phyloP scores from a whole-genome alignment of 2,888 invertebrate genomes.

The Ophioninae sp. region DNA sequence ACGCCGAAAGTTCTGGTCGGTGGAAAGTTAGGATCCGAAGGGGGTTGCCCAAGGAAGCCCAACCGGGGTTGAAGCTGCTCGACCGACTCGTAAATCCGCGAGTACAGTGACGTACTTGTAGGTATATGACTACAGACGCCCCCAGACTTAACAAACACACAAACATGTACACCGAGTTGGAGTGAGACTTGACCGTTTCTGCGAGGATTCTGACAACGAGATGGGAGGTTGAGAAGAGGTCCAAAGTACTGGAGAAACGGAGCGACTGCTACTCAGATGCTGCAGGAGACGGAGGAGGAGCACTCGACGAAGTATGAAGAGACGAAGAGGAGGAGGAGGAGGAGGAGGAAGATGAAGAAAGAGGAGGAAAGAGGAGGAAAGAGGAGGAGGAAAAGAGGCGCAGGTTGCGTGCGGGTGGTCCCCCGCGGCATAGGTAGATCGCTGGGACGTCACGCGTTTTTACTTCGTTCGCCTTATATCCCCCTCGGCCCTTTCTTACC shows the following conservation, averaged over 20 bases:
- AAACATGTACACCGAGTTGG: constrained; percentile 56
- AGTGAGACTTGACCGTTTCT: constrained; percentile 41
- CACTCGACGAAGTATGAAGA: constrained; percentile 50
- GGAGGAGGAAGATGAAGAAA: constrained; percentile 62
- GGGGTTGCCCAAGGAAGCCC: constrained; percentile 30
- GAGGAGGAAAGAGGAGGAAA: constrained; percentile 63
- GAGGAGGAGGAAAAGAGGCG: constrained; percentile 69
- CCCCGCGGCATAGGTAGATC: constrained; percentile 75
- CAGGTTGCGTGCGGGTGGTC: constrained; percentile 79
- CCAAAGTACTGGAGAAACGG: constrained; percentile 38
- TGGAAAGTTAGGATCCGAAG: constrained; percentile 37
- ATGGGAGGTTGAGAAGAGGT: constrained; percentile 37
- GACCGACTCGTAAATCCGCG: constrained; percentile 63
- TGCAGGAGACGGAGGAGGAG: constrained; percentile 47
- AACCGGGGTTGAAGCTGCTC: constrained; percentile 47
- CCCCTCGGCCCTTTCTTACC: constrained; percentile 55
- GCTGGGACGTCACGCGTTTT: constrained; percentile 73
- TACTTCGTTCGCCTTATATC: constrained; percentile 66
- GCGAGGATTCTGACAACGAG: constrained; percentile 39
- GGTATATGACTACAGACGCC: neutral
- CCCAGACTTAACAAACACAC: neutral
- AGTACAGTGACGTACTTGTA: constrained; percentile 46
- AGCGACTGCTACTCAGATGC: constrained; percentile 45
- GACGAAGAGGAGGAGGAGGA: constrained; percentile 57
- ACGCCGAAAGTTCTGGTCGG: constrained; percentile 52